Base-by-base conservation (phyloP, 1,140 invertebrate species). In the Zeugodacus cucurbitae region DNA sequence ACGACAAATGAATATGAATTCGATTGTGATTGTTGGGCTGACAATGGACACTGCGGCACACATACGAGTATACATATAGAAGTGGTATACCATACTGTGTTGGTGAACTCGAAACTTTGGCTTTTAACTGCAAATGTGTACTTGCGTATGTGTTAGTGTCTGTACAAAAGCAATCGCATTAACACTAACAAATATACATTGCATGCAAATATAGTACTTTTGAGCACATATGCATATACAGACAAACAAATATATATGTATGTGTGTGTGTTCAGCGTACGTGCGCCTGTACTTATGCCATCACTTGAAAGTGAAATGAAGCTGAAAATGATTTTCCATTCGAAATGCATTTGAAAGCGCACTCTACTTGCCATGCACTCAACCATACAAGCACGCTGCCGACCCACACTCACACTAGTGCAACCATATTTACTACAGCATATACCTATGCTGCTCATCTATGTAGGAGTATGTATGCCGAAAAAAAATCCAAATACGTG, bases 221-320 rank as follows among this genome's bases (percentile, higher is more conserved):
- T 11, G 26, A 34, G 26, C 11, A 34, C 22, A 22, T 20, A 34
- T 34, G 6, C 29, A 67, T 32, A 17, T 10, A 67, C 29, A 37
- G 1, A 37, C 34, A 74, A 34, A 44, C 5, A 48, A 1, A 10
- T 44, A 34, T 20, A 34, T 34, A 17, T 20, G 14, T 34, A 2
- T 67, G 14, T 10, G 26, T 48, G n/a, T 74, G 67, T 74, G 67
- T 34, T 86, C n/a, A 59, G 57, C 22, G 58, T 29, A 86, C 26
- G 44, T 58, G 29, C 58, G 26, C 29, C 34, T 17, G 58, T 62
- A 62, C n/a, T 62, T 62, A n/a, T 62, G 58, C 58, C 58, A 62
- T 62, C 58, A 91, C 91, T 92, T 89, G 90, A 91, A 90, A 91
- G 90, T 92, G 91, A 92, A 92, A 92, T 92, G 91, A 91, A 91